phyloP scores from a whole-genome alignment of 2,888 invertebrate species.

The Protonemura montana region DNA sequence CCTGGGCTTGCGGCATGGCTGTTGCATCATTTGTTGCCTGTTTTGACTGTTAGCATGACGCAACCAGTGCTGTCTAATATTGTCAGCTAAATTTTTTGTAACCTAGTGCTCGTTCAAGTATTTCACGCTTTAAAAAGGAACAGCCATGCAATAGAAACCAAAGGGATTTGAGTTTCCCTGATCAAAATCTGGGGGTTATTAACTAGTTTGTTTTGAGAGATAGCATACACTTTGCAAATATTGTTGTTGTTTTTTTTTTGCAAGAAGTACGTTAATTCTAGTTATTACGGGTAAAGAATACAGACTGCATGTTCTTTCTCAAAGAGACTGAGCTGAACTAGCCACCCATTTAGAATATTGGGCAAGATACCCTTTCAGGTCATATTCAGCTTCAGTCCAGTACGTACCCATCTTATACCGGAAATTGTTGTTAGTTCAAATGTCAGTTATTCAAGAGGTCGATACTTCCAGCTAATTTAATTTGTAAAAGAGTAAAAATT shows the following conservation, averaged over 20 bases:
- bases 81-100: background rate
- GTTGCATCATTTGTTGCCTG: background rate
- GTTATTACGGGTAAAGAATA: background rate
- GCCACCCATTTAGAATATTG: too few species aligned
- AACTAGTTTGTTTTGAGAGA: background rate
- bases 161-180: background rate
- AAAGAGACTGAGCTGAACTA: background rate
- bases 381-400: too few species aligned
- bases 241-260: constrained; percentile 1
- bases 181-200: background rate
- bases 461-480: too few species aligned
- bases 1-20: background rate
- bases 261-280: background rate
- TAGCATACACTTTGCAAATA: background rate
- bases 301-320: background rate
- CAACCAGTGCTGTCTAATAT: background rate
- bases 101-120: background rate
- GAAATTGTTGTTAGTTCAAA: too few species aligned
- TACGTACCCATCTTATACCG: too few species aligned
- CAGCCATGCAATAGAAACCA: background rate
- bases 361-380: too few species aligned
- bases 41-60: background rate
- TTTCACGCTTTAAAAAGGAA: background rate
- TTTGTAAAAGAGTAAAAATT: too few species aligned
- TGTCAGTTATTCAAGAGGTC: too few species aligned